Conservation (phyloP, 1,140 invertebrate species). For the Drosophila auraria region DNA sequence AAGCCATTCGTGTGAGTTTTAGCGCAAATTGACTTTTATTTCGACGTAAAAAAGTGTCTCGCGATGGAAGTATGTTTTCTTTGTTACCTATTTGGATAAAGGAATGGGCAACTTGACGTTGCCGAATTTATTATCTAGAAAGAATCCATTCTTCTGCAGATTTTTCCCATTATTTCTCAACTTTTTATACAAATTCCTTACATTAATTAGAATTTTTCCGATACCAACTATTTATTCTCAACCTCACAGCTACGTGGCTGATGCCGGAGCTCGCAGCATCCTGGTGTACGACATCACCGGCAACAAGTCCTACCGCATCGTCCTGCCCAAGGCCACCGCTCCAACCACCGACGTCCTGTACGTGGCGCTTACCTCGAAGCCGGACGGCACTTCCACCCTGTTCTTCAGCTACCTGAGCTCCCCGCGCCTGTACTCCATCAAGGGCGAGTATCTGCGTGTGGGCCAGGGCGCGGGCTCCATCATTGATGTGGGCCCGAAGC, state of each 20-base stretch:
- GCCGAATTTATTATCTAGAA: background rate
- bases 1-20: slow-evolving; percentile 82
- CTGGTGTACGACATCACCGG: slow-evolving; percentile 87
- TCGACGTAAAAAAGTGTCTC: background rate
- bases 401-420: slow-evolving; percentile 88
- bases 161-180: background rate
- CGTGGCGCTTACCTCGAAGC: slow-evolving; percentile 86
- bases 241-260: slow-evolving; percentile 86
- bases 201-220: background rate
- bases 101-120: background rate
- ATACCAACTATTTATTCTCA: background rate
- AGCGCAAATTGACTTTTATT: background rate
- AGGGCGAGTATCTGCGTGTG: slow-evolving; percentile 85
- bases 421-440: slow-evolving; percentile 87
- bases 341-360: slow-evolving; percentile 87
- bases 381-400: slow-evolving; percentile 85
- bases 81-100: background rate
- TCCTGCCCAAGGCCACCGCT: slow-evolving; percentile 86
- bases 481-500: slow-evolving; percentile 87
- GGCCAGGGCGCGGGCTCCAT: slow-evolving; percentile 86
- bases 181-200: too few species aligned
- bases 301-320: slow-evolving; percentile 86
- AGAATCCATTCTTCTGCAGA: too few species aligned
- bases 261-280: slow-evolving; percentile 87
- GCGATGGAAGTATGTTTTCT: background rate